A percentile compares a stretch with the other conserved stretches of the same genome.
These are phyloP conservation scores for Gallinago undulata DNA, from an alignment of 2,113 vertebrate species.

Conservation along the genomic window DNA sequence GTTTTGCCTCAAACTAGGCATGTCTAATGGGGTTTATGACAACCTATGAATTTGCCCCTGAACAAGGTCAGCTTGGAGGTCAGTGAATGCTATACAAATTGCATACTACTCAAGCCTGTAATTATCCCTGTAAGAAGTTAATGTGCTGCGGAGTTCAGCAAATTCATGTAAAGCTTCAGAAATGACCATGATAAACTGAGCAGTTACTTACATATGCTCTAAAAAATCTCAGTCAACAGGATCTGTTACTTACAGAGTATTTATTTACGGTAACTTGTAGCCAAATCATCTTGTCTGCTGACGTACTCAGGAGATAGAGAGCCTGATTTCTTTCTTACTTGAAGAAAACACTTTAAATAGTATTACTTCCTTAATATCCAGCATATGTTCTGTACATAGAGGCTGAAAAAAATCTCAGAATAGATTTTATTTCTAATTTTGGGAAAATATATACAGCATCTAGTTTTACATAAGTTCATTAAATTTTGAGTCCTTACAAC, in stretches of 20 bases:
- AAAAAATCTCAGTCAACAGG: background rate
- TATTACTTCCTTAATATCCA: background rate
- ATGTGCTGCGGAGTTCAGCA: constrained; percentile 66
- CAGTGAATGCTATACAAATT: constrained; percentile 76
- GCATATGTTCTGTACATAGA: background rate
- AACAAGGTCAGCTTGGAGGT: constrained; percentile 75
- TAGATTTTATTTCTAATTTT: background rate
- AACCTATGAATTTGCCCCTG: constrained; percentile 74
- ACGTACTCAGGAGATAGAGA: background rate
- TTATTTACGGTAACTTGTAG: background rate
- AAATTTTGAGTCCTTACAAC: background rate
- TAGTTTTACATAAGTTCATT: background rate
- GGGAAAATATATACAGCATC: background rate
- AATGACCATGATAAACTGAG: constrained; percentile 36
- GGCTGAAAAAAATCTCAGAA: background rate
- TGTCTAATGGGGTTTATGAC: constrained; percentile 76
- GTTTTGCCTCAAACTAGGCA: constrained; percentile 75
- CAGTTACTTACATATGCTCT: constrained; percentile 3
- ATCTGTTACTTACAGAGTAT: background rate
- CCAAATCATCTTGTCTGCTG: background rate
- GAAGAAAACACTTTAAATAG: background rate
- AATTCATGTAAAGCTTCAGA: constrained; percentile 58
- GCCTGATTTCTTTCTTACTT: background rate
- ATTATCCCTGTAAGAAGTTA: constrained; percentile 74
- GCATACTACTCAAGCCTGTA: constrained; percentile 67